Base-by-base conservation (phyloP, 2,888 invertebrate species). In the Ceriagrion tenellum region DNA sequence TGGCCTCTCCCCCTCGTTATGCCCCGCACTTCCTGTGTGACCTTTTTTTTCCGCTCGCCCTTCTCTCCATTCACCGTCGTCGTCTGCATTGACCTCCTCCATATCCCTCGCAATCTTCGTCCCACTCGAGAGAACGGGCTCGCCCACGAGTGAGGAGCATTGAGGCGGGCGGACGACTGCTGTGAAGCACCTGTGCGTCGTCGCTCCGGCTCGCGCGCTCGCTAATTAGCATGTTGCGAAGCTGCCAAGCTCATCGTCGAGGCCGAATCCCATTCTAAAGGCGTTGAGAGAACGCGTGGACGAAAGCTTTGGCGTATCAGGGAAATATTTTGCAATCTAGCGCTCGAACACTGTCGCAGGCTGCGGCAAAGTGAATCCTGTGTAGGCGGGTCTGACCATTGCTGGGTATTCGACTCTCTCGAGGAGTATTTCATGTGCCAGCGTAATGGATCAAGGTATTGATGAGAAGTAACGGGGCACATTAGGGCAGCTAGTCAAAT, bases 151-250 rank as follows among this genome's bases (percentile, higher is more conserved):
- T 20, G 16, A 20, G 18, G 23, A 12, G 1, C 69, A 69, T 26
- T 26, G 69, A 26, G 26, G 69, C 69, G 69, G 69, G 26, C 12
- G 69, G 23, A 23, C 12, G 16, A 59, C 59, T 69, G 23, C 69
- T 69, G 18, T 59, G 69, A n/a, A 69, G 69, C 69, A 69, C 69
- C 69, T 69, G 59, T 59, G 69, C 69, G 69, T 26, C n/a, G 69
- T 4, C 69, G 69, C 10, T 13, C 59, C 13, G 59, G 59, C 59
- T 59, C 59, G 59, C 69, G 69, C 69, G 8, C n/a, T 20, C 69
- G 69, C 69, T 69, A 69, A 69, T 69, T 69, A 69, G 69, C 69
- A 69, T 69, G 69, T 69, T 26, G 69, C 26, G 69, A 69, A n/a
- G 12, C 69, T 8, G n/a, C 26, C 20, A 20, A 13, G 59, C 20